Evolutionary conservation across 2,888 invertebrate genomes (phyloP).

Genomic region (Brenthis ino): DNA sequence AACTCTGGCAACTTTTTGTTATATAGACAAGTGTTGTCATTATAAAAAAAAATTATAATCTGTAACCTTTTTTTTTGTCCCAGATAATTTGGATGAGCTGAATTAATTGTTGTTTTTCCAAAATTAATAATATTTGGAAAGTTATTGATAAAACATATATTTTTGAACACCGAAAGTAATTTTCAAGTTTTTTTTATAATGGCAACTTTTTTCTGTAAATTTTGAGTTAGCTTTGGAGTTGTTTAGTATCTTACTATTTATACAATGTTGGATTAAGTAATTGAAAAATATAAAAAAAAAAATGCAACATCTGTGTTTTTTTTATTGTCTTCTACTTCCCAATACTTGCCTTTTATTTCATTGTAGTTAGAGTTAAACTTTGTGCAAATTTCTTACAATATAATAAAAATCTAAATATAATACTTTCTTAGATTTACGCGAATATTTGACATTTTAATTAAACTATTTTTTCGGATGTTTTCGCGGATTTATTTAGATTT

Average conservation of each 20-base stretch:
- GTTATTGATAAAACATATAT: not conserved
- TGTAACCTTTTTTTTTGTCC: too few species aligned
- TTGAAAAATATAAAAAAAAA: slow-evolving; percentile 48
- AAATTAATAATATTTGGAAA: not conserved
- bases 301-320: slow-evolving; percentile 42
- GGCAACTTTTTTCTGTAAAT: slow-evolving; percentile 15
- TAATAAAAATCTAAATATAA: too few species aligned
- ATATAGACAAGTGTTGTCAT: slow-evolving; percentile 19
- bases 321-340: not conserved
- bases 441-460: too few species aligned
- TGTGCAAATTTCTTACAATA: too few species aligned
- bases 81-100: too few species aligned
- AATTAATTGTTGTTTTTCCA: too few species aligned
- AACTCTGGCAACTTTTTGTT: slow-evolving; percentile 23
- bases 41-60: not conserved
- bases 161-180: not conserved
- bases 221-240: slow-evolving; percentile 31
- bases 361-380: not conserved
- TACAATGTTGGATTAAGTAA: slow-evolving; percentile 56
- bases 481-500: too few species aligned
- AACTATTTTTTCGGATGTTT: too few species aligned
- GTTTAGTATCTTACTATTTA: slow-evolving; percentile 55
- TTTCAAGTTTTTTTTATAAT: not conserved
- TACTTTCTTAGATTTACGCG: too few species aligned
- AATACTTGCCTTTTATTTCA: not conserved